Evolutionary conservation across 1,140 invertebrate species (phyloP), one percentile per base, ranked within the genome.

Genomic region (Caenorhabditis latens): DNA sequence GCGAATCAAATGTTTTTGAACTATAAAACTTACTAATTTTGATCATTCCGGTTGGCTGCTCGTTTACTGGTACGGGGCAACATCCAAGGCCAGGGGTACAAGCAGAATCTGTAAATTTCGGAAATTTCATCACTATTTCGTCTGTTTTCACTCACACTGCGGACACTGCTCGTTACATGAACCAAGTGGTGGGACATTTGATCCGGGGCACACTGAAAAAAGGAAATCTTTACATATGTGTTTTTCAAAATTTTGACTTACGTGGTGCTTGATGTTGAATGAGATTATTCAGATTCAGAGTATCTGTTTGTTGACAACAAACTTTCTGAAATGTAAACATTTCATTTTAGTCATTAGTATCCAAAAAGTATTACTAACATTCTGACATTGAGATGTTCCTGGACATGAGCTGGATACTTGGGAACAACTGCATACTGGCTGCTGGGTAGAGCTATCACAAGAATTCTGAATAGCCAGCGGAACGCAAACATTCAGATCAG

Each of bases 401-500:
- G 90, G 90, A 43, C 90, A 90, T 0, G 48, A 79, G 53, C 71
- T 82, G 24, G 65, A 65, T 13, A 65, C 83, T 89, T 61, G 19
- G 24, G 48, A 71, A 79, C 50, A 86, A 19, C 65, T 46, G 13
- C 42, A 86, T 8, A 79, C 48, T 79, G 42, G 50, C 43, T 85
- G 84, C 57, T 71, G 63, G 13, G 63, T 67, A 2, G 63, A 65
- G 57, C 84, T 71, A 50, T 58, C 57, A 32, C 65, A 83, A 16
- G 86, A 86, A 9, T 48, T 71, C 14, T 63, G 46, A 14, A 65
- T 63, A 7, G 71, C 61, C 8, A 71, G 32, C 40, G 89, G 87
- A 21, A 90, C 89, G 63, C 90, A 91, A 61, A 91, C 65, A 75
- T 90, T 88, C 19, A 86, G 46, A 6, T 46, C 82, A 14, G 79